A percentile compares a stretch with the other conserved stretches of the same genome.
These are phyloP conservation scores for Xanthia togata DNA, from an alignment of 2,888 invertebrate genomes.

Conservation along the genomic window DNA sequence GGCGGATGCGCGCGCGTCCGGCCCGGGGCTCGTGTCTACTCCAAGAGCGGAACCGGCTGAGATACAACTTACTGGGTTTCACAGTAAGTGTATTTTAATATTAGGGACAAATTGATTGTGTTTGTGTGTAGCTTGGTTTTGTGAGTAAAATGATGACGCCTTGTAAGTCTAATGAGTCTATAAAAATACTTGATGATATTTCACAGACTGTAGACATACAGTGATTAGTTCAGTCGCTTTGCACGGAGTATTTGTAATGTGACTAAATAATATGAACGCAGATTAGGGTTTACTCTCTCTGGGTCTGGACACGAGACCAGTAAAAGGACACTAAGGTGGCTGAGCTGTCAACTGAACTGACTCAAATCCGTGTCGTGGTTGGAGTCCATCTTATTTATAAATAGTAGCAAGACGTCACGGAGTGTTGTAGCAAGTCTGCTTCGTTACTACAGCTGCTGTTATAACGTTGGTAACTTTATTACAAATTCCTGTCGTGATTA, in stretches of 20 bases:
- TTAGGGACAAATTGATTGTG: neutral
- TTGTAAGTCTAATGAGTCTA: no score
- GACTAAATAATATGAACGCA: no score
- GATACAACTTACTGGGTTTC: constrained; percentile 86
- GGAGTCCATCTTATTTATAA: neutral
- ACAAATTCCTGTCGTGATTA: neutral
- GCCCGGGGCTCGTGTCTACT: constrained; percentile 84
- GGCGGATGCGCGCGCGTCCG: constrained; percentile 84
- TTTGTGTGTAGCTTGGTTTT: neutral
- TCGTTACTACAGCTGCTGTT: neutral
- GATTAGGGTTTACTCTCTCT: no score
- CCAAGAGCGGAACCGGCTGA: constrained; percentile 84
- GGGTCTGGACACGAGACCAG: no score
- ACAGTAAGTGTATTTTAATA: constrained; percentile 74
- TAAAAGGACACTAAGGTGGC: no score
- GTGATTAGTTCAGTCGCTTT: no score
- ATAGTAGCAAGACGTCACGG: neutral
- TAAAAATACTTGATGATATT: no score
- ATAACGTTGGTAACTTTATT: neutral
- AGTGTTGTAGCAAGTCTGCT: neutral
- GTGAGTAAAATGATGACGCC: neutral
- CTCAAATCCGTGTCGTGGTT: no score
- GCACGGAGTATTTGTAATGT: no score
- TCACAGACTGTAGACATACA: no score
- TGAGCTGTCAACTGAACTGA: no score